Evolutionary conservation across 2,888 invertebrate genomes (phyloP).

Genomic region (Saturnia japonica): DNA sequence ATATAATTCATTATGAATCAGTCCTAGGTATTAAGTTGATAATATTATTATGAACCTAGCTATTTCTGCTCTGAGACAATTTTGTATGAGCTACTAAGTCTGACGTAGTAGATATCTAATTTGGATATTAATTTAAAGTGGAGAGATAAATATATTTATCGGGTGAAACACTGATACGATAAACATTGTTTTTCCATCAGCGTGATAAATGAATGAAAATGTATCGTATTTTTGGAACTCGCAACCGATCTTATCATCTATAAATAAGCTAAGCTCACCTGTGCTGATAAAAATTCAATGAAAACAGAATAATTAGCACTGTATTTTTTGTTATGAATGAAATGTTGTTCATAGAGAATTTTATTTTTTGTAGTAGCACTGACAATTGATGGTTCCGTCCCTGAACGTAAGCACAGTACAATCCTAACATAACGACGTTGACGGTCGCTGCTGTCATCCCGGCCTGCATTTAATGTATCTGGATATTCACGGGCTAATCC

Average conservation of each 20-base stretch:
- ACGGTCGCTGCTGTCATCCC: too few relatives aligned
- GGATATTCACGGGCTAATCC: too few relatives aligned
- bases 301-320: neutral
- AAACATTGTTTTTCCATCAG: constrained; percentile 14
- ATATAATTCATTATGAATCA: neutral
- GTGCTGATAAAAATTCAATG: constrained; percentile 3
- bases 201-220: constrained; percentile 11
- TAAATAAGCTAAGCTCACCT: neutral
- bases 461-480: too few relatives aligned
- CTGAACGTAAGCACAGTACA: too few relatives aligned
- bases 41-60: neutral
- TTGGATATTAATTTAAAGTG: constrained; percentile 12
- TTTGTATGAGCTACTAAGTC: neutral
- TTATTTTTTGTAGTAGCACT: too few relatives aligned
- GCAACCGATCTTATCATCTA: neutral
- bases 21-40: neutral
- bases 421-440: too few relatives aligned
- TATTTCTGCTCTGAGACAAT: neutral
- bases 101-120: constrained; percentile 11
- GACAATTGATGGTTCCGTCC: too few relatives aligned
- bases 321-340: neutral
- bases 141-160: constrained; percentile 27
- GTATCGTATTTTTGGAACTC: constrained; percentile 10
- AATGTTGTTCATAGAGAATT: neutral
- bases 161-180: constrained; percentile 5